Conservation (phyloP, 2,797 vertebrate species). For the Lithobates sylvaticus region DNA sequence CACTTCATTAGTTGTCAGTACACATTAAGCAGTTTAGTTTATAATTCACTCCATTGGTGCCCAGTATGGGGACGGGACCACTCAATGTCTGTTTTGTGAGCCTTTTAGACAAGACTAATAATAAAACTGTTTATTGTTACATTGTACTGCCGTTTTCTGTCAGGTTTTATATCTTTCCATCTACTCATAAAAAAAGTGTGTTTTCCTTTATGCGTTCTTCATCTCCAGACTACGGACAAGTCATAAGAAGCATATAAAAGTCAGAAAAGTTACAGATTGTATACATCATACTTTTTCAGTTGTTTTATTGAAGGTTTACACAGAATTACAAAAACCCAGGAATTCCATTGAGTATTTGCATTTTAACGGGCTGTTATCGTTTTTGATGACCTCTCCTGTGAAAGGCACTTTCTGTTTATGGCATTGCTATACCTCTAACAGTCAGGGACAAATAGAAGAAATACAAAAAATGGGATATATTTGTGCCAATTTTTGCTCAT, state of each 20-base stretch:
- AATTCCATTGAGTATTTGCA: too few species aligned
- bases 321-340: too few species aligned
- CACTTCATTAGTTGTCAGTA: constrained; percentile 33
- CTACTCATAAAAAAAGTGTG: not conserved
- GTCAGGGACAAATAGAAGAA: too few species aligned
- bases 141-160: not conserved
- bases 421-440: too few species aligned
- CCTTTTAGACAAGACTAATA: not conserved
- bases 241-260: not conserved
- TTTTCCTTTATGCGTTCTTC: not conserved
- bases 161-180: not conserved
- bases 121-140: constrained; percentile 16
- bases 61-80: constrained; percentile 11
- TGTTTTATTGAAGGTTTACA: too few species aligned
- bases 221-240: not conserved
- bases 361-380: too few species aligned
- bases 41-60: constrained; percentile 21
- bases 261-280: not conserved
- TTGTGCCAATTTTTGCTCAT: too few species aligned
- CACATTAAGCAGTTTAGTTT: not conserved
- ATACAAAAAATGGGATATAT: too few species aligned
- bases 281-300: not conserved
- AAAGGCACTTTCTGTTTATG: too few species aligned
- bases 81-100: not conserved
- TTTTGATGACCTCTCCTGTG: too few species aligned